Percentiles rank a stretch among this genome's conserved stretches.
These are phyloP conservation scores for Porites australiensis DNA, from an alignment of 64 coral and sea anemone species.

Conservation along the genomic window DNA sequence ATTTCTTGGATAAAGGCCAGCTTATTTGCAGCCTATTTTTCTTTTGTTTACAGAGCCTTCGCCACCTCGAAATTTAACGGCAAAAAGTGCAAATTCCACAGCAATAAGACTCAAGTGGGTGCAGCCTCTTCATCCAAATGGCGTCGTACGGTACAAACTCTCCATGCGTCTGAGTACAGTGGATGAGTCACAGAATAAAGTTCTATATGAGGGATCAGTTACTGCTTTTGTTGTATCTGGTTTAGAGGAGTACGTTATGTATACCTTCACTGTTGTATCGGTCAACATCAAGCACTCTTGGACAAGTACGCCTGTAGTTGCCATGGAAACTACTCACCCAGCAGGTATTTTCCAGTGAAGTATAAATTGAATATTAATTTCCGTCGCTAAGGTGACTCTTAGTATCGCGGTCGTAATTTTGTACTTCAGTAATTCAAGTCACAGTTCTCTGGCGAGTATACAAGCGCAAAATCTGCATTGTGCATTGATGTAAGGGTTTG, in stretches of 20 bases:
- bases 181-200: neutral
- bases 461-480: too few relatives aligned
- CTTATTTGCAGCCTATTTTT: too few relatives aligned
- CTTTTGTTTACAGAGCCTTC: conserved; percentile 23
- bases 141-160: neutral
- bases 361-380: neutral
- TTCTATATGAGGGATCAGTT: neutral
- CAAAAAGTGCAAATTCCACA: conserved; percentile 24
- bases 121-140: conserved; percentile 23
- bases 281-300: conserved; percentile 8
- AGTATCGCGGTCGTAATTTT: too few relatives aligned
- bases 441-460: too few relatives aligned
- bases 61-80: conserved; percentile 36
- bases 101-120: conserved; percentile 21
- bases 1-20: too few relatives aligned
- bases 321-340: conserved; percentile 43
- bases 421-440: too few relatives aligned
- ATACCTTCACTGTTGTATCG: conserved; percentile 34
- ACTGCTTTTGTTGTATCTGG: conserved; percentile 1
- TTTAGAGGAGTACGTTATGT: conserved; percentile 29
- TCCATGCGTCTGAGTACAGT: neutral
- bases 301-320: conserved; percentile 14
- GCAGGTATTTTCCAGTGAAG: conserved; percentile 1
- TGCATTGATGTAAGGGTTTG: too few relatives aligned
- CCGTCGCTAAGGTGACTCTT: too few relatives aligned